Base-by-base conservation (phyloP, 2,113 vertebrate species). In the Crotalus viridis region DNA sequence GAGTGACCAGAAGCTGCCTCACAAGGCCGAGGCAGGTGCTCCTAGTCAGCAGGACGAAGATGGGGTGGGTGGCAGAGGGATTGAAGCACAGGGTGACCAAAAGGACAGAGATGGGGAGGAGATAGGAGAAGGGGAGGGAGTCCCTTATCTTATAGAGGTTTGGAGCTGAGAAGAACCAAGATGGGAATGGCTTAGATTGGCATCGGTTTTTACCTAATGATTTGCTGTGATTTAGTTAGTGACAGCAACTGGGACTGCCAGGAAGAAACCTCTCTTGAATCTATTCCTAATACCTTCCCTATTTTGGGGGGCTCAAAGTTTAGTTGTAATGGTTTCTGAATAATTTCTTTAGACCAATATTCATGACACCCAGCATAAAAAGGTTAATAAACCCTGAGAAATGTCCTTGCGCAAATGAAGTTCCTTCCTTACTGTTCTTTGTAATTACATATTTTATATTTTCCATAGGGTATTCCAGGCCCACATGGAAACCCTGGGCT, bases 401-500 rank as follows among this genome's bases (percentile, higher is more conserved):
- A 51, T 1, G 39, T 88, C 94, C 85, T 93, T 51, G 10, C 0
- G 0, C 17, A 69, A 87, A 43, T n/a, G n/a, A 39, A 91, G 0
- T 85, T 74, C 46, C 94, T 94, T 92, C 56, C 2, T 12, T 1
- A 3, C 5, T 91, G 0, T 0, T 22, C 1, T 52, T 81, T 43
- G 33, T 48, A 51, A 48, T 28, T 28, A 8, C 51, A 12, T 87
- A 28, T 51, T 87, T 33, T 69, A 85, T 92, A 92, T 89, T 93
- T 85, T 96, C 92, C 95, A 12, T 92, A 99, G 99, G 99, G 99
- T 94, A 97, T 98, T 88, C 95, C 97, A 90, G 99, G 99, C 95
- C 98, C 98, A 95, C 98, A 99, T 95, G 99, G 99, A 97, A 99
- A 98, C 95, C 98, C 99, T 90, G 99, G 99, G 64, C 96, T 98